Percentiles rank a stretch among this genome's conserved stretches.
phyloP scores from a whole-genome alignment of 1,140 invertebrate genomes.

The Polypedilum vanderplanki region DNA sequence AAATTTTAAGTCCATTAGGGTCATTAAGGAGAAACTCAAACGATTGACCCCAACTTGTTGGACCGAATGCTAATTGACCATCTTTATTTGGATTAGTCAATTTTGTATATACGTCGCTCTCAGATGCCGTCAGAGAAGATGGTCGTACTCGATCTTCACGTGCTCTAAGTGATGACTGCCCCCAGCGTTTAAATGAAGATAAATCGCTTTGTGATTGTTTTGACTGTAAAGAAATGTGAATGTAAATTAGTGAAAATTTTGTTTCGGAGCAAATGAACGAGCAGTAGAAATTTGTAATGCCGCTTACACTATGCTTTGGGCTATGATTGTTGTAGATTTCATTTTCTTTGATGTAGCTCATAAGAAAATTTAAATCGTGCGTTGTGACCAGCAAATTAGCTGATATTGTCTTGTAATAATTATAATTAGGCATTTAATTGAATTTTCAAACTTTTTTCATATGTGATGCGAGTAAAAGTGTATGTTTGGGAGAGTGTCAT shows the following conservation, averaged over 20 bases:
- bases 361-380: constrained; percentile 30
- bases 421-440: constrained; percentile 25
- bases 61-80: constrained; percentile 42
- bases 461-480: too few species aligned
- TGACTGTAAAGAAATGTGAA: constrained; percentile 34
- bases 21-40: constrained; percentile 88
- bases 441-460: neutral
- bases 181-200: constrained; percentile 53
- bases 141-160: constrained; percentile 43
- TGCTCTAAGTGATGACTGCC: constrained; percentile 46
- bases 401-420: neutral
- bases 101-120: constrained; percentile 45
- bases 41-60: constrained; percentile 71
- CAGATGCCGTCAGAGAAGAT: constrained; percentile 42
- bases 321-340: constrained; percentile 29
- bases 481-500: too few species aligned
- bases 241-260: constrained; percentile 17
- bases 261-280: neutral
- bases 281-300: neutral
- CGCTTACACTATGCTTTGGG: constrained; percentile 12
- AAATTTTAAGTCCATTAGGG: constrained; percentile 75
- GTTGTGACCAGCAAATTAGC: constrained; percentile 31
- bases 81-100: constrained; percentile 34
- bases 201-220: constrained; percentile 46
- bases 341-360: constrained; percentile 32